A percentile compares a stretch with the other conserved stretches of the same genome.
These are phyloP conservation scores for Myoxocephalus aenaeus DNA, from an alignment of 2,797 vertebrate species.

Conservation along the genomic window DNA sequence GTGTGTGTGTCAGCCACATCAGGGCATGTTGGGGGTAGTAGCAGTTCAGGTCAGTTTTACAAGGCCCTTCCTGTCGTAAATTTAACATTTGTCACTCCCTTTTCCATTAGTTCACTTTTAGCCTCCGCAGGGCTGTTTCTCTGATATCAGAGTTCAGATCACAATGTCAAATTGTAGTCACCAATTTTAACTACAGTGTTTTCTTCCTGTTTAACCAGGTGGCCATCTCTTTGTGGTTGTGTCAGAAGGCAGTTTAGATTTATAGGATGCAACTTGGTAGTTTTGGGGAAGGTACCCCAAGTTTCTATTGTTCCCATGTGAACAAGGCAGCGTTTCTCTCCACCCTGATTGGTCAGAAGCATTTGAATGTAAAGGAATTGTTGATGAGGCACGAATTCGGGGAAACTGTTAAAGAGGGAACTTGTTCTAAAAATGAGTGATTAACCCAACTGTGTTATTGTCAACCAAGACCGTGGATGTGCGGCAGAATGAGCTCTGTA, in stretches of 20 bases:
- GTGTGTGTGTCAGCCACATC: neutral
- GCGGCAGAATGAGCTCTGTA: neutral
- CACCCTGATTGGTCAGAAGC: neutral
- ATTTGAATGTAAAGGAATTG: neutral
- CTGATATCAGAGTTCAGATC: neutral
- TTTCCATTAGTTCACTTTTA: neutral
- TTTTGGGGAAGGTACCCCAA: neutral
- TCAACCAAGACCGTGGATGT: neutral
- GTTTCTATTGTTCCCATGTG: neutral
- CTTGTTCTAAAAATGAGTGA: neutral
- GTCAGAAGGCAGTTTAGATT: neutral
- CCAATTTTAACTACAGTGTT: neutral
- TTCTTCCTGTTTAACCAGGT: neutral
- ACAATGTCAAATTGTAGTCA: neutral
- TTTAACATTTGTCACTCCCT: neutral
- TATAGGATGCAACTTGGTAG: neutral
- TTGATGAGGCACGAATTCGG: neutral
- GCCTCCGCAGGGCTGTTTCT: neutral
- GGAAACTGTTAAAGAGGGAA: neutral
- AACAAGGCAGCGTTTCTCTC: neutral
- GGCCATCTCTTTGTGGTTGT: neutral
- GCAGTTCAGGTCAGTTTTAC: neutral
- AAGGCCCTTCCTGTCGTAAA: conserved; percentile 1
- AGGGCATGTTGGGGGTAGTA: neutral
- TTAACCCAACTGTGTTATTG: neutral